These are phyloP conservation scores for Cetoscarus ocellatus DNA, from an alignment of 2,797 vertebrate species.

Conservation along the genomic window DNA sequence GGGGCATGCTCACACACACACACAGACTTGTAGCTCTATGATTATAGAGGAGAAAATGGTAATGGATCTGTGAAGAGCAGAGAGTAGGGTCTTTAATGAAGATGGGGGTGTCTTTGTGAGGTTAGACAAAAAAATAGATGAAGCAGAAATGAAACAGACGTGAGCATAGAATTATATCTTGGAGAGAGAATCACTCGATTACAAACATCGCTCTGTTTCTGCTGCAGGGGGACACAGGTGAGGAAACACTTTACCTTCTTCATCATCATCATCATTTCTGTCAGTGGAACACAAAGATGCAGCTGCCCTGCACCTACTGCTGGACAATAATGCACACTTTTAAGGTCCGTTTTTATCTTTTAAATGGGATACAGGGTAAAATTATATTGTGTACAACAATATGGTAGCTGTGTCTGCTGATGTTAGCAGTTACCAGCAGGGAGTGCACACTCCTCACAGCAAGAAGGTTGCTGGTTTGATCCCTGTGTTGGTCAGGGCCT, in stretches of 20 bases:
- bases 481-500: too few species aligned
- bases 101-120: constrained; percentile 38
- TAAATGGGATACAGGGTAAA: too few species aligned
- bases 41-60: constrained; percentile 59
- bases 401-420: too few species aligned
- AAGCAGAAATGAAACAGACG: neutral
- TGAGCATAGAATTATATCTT: constrained; percentile 26
- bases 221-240: constrained; percentile 25
- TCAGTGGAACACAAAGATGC: constrained; percentile 50
- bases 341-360: too few species aligned
- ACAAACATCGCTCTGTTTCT: neutral
- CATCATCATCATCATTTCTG: constrained; percentile 20
- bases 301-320: constrained; percentile 5
- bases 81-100: constrained; percentile 51
- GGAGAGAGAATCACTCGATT: constrained; percentile 28
- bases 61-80: constrained; percentile 49
- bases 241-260: constrained; percentile 27
- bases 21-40: constrained; percentile 52
- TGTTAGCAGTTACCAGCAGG: too few species aligned
- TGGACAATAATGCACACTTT: too few species aligned
- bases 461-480: too few species aligned
- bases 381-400: too few species aligned
- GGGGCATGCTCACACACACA: constrained; percentile 37
- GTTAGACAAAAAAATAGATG: constrained; percentile 13
- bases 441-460: too few species aligned